phyloP scores from a whole-genome alignment of 2,113 vertebrate species.

The Siniperca chuatsi region DNA sequence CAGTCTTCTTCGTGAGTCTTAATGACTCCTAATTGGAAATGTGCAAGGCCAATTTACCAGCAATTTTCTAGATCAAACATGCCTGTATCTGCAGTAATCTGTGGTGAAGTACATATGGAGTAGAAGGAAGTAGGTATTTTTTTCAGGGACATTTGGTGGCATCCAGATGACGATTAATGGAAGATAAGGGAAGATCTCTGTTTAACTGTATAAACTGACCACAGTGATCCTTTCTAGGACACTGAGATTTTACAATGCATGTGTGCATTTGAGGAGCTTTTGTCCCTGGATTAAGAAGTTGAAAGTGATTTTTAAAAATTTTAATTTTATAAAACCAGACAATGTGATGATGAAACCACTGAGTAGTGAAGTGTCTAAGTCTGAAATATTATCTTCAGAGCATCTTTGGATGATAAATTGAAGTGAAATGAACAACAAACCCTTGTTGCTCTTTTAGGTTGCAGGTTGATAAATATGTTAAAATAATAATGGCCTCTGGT shows the following conservation, averaged over 20 bases:
- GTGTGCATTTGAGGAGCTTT: background rate
- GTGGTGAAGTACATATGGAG: background rate
- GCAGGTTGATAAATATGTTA: background rate
- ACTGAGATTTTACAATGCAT: background rate
- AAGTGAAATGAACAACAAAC: background rate
- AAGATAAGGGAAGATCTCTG: background rate
- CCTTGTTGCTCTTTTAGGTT: background rate
- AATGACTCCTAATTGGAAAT: slow-evolving; percentile 29
- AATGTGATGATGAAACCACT: background rate
- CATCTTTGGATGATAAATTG: background rate
- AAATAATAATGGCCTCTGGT: background rate
- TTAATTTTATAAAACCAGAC: background rate
- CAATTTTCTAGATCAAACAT: slow-evolving; percentile 3
- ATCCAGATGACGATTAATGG: background rate
- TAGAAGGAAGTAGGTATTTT: background rate
- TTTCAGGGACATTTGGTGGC: slow-evolving; percentile 7
- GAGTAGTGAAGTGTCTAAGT: background rate
- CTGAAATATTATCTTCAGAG: background rate
- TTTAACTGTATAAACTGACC: background rate
- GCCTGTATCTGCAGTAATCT: background rate
- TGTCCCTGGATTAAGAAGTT: background rate
- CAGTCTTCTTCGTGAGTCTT: background rate
- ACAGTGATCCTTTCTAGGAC: background rate
- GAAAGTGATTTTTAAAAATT: background rate
- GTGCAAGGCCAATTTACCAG: slow-evolving; percentile 5